Base-by-base conservation (phyloP, 2,113 vertebrate species). In the Sclerurus mexicanus region DNA sequence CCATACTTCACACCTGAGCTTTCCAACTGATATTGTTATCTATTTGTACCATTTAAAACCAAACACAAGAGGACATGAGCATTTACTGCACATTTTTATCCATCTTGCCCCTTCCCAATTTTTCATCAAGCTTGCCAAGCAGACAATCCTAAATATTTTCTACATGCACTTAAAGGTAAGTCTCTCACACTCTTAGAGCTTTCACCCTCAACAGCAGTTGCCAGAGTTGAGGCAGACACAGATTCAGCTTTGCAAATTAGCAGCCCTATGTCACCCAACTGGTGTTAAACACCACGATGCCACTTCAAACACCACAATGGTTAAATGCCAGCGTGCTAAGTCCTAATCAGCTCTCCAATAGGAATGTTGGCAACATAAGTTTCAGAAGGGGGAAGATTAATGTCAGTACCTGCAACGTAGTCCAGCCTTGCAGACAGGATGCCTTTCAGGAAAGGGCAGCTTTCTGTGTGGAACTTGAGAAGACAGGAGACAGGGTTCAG, bases 281-380 rank as follows among this genome's bases (percentile, higher is more conserved):
- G 9, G 25, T 0, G 1, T 42, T 40, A 73, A 88, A 88, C 86
- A 80, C 47, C 40, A 63, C 1, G 0, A 53, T 12, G 39, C 20
- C 7, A 3, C 3, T 6, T 59, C 50, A 46, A 91, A 78, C 20
- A 71, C 8, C 15, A 39, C n/a, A 10, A 15, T 2, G 31, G 49
- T 28, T 59, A 52, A 64, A 83, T 3, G 8, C 3, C 3, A 50
- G 15, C 1, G 28, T 37, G 53, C 40, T 7, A 6, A 30, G 47
- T 50, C 6, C 11, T 6, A 18, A 25, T 46, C 47, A 1, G 5
- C 39, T 82, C 72, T 59, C 30, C 2, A 0, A 7, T 11, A 47
- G 62, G 47, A 87, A 75, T 31, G 49, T 2, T 59, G 46, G 52
- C 2, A 2, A 53, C 30, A 39, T 11, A 56, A 63, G 31, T 64